phyloP scores from a whole-genome alignment of 2,797 vertebrate species.

The Sylvia borin region DNA sequence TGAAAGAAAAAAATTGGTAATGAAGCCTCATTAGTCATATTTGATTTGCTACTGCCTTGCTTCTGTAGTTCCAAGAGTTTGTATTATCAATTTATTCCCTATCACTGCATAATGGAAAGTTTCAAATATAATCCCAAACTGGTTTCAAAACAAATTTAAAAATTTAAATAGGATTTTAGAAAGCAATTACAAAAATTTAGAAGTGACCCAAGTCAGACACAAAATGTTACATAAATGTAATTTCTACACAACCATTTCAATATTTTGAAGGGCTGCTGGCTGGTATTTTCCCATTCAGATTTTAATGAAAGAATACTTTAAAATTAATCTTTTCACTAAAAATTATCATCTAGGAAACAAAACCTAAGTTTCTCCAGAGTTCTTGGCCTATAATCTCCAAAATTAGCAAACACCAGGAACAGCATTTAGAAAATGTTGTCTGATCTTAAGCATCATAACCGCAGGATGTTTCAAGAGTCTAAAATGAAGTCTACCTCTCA shows the following conservation, averaged over 20 bases:
- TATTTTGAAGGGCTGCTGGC: background rate
- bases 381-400: background rate
- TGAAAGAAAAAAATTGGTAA: background rate
- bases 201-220: background rate
- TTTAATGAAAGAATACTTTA: background rate
- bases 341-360: background rate
- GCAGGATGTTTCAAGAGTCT: background rate
- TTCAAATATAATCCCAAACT: background rate
- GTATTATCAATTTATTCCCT: background rate
- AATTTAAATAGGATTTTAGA: background rate
- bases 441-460: background rate
- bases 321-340: background rate
- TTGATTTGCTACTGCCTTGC: background rate
- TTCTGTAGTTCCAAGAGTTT: background rate
- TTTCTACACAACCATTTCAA: background rate
- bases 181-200: background rate
- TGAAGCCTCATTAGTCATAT: background rate
- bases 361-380: background rate
- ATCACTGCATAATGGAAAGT: background rate
- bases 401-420: fast-evolving
- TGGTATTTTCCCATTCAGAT: background rate
- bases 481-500: background rate
- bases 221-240: background rate
- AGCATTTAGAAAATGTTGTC: background rate
- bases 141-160: background rate